These are phyloP conservation scores for Ahaetulla prasina DNA, from an alignment of 2,113 vertebrate genomes.

Conservation along the genomic window DNA sequence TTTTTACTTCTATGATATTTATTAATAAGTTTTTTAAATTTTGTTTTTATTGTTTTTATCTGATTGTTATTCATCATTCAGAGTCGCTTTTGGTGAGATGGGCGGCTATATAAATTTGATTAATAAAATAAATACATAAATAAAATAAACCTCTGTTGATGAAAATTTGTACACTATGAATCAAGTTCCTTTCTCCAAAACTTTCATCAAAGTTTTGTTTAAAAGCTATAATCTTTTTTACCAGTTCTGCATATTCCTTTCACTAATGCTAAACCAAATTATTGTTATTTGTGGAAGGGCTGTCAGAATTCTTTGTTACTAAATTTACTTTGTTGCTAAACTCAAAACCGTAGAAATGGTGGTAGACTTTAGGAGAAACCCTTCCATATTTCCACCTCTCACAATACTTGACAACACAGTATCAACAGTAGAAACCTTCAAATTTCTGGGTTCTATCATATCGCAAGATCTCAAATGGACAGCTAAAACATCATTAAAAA, in stretches of 20 bases:
- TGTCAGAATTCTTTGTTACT: conserved; percentile 29
- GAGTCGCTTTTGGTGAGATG: neutral
- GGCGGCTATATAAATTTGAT: neutral
- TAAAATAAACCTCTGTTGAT: neutral
- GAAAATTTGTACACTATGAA: neutral
- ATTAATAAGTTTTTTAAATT: neutral
- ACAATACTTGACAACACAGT: no score
- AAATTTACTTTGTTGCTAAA: no score
- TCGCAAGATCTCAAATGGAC: no score
- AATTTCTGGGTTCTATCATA: no score
- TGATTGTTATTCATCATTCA: neutral
- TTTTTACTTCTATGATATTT: neutral
- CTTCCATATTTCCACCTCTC: no score
- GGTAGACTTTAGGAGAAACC: no score
- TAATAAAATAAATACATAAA: neutral
- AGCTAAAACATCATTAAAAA: no score
- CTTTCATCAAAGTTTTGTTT: neutral
- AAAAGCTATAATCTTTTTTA: neutral
- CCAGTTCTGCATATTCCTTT: neutral
- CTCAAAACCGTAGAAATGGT: no score
- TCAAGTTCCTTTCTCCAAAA: neutral
- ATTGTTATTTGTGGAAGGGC: conserved; percentile 14
- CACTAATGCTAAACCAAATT: conserved; percentile 33
- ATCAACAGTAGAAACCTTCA: no score
- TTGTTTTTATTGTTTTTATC: neutral